Evolutionary conservation across 2,797 vertebrate genomes (phyloP), one percentile per base, ranked within the genome.

Genomic region (Aythya fuligula): DNA sequence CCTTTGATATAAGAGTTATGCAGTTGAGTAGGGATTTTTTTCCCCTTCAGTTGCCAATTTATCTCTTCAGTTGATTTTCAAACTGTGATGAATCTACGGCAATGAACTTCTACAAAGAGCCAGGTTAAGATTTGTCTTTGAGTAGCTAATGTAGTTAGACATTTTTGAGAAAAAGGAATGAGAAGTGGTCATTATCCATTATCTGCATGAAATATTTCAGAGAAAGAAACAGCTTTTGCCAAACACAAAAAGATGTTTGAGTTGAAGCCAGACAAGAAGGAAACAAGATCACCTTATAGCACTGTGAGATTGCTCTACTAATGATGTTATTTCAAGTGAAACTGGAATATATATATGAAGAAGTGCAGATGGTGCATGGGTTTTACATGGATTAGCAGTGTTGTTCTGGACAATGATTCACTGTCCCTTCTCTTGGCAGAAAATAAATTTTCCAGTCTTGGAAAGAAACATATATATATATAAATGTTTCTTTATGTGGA

Each of bases 161-260:
- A 5, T 98, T 96, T 97, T 97, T 43, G 93, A 98, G 97, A 97
- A 97, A 91, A 96, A 97, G 95, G 96, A 94, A 96, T 90, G 97
- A 97, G 96, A 97, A 97, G 97, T 95, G 97, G 97, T 98, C 98
- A 97, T 98, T 98, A 98, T 97, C 97, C 97, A 98, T 98, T 98
- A 98, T 97, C 97, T 97, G 97, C 98, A 95, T 90, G 97, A 98
- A 96, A 91, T 97, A 97, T 94, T 97, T 98, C 97, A 97, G 95
- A 97, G 97, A 95, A 96, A 97, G 91, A 90, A 98, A 96, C 85
- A 57, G 94, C 82, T 82, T 95, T 97, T 96, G 97, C 97, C 96
- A 97, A 96, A 96, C 94, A 94, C 92, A 93, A 92, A 95, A 97
- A 95, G 95, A 94, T 97, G 95, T 97, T 96, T 97, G 97, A 97